Evolutionary conservation across 92 coral and sea anemone species (phyloP), one percentile per base, ranked within the genome.

Genomic region (Meandrina meandrites): DNA sequence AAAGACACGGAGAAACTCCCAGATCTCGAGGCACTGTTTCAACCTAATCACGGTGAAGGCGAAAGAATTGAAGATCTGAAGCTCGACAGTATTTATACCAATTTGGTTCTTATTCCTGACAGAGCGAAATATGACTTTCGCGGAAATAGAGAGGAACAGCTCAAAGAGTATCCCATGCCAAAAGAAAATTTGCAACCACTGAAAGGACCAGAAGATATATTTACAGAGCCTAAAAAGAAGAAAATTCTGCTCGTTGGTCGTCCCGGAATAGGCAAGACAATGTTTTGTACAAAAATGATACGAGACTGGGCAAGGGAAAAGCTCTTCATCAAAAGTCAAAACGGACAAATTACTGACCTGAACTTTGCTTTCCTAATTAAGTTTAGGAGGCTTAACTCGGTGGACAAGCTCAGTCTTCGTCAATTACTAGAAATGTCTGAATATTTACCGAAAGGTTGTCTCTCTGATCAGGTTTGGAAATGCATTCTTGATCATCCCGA

Each of bases 241-340:
- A 85, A 42, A 5, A 53, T 90, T 15, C 79, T 86, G 47, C 79
- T 90, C 11, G 27, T 86, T 17, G 93, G 93, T 57, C 87, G 93
- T 32, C 87, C 93, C 1, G 93, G 93, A 17, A 90, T 81, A 30
- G 93, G 93, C n/a, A 90, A 90, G 56, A 86, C 83, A 31, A 17
- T 77, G 47, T 53, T 81, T 8, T 80, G 84, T 22, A 76, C 67
- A 31, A 90, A 90, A 36, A 15, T 82, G 15, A 64, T 90, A 5
- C 84, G 86, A 9, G 83, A 90, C 74, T 90, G 93, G 93, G 83
- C 84, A 22, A 45, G 16, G n/a, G 69, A 34, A 21, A 67, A 34
- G 8, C 3, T 14, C 3, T 51, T 79, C 3, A 64, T 21, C 56
- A 30, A 15, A 27, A 12, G 50, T 7, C 40, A 48, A 37, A 71